Conservation (phyloP, 2,113 vertebrate species). For the Ptychochromis oligacanthus region DNA sequence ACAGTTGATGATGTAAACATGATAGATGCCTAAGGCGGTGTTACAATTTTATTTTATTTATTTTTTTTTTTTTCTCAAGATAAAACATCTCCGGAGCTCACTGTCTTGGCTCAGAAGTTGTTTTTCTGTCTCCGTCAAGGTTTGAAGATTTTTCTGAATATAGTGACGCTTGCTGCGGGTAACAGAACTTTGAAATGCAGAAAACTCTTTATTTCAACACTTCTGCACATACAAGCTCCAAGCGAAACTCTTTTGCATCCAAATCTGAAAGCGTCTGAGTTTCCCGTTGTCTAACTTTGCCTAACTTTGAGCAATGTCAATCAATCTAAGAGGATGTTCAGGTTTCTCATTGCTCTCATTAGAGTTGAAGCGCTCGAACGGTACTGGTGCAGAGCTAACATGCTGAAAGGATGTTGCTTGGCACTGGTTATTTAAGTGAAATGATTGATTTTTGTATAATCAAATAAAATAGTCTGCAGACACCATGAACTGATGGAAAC, state of each 20-base stretch:
- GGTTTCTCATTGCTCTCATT: constrained; percentile 22
- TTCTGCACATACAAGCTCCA: constrained; percentile 40
- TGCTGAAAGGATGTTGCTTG: background rate
- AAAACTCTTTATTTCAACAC: constrained; percentile 56
- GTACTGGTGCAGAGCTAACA: background rate
- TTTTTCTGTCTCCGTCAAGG: constrained; percentile 50
- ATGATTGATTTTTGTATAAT: constrained; percentile 26
- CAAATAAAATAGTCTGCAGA: background rate
- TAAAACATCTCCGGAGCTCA: constrained; percentile 58
- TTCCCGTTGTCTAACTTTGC: constrained; percentile 11
- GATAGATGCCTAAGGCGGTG: constrained; percentile 49
- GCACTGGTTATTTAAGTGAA: constrained; percentile 19
- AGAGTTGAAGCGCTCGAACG: background rate
- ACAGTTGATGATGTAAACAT: constrained; percentile 70
- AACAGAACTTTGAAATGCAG: constrained; percentile 59
- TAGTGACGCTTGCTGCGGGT: constrained; percentile 58
- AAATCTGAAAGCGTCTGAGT: constrained; percentile 38
- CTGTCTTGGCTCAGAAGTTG: constrained; percentile 58
- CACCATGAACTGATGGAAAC: background rate
- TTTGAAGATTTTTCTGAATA: constrained; percentile 70
- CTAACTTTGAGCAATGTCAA: constrained; percentile 29
- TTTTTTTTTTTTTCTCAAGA: constrained; percentile 27
- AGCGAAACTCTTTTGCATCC: constrained; percentile 35
- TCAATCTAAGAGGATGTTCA: constrained; percentile 9
- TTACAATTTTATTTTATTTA: constrained; percentile 7